Percentiles rank a stretch among this genome's conserved stretches.
Evolutionary conservation across 2,113 vertebrate species (phyloP).

Genomic region (Zeus faber): DNA sequence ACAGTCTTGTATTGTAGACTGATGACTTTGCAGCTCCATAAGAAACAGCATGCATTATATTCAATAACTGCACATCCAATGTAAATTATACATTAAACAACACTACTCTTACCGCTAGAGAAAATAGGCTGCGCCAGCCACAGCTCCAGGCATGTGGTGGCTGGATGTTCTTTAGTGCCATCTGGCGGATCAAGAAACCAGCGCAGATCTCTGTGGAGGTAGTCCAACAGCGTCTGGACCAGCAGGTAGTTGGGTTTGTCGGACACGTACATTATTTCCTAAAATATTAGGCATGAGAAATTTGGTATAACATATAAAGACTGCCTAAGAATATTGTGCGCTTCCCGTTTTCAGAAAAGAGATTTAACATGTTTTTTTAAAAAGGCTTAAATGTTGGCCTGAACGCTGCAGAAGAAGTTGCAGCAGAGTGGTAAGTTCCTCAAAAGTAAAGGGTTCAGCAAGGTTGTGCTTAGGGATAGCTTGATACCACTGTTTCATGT

Average conservation of each 20-base stretch:
- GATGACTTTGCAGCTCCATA: too few species aligned
- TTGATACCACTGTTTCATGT: too few species aligned
- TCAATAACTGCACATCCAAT: too few species aligned
- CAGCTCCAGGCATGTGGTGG: slow-evolving; percentile 80
- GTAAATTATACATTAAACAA: not conserved
- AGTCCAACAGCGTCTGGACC: slow-evolving; percentile 65
- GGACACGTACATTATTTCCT: slow-evolving; percentile 69
- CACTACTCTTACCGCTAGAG: slow-evolving; percentile 59
- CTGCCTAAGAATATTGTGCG: not conserved
- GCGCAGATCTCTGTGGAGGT: slow-evolving; percentile 70
- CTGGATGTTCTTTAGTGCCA: slow-evolving; percentile 74
- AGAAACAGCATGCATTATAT: too few species aligned
- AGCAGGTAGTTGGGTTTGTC: slow-evolving; percentile 57
- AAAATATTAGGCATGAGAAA: slow-evolving; percentile 3
- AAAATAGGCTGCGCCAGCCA: slow-evolving; percentile 72
- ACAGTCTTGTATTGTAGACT: too few species aligned
- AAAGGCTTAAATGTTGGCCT: too few species aligned
- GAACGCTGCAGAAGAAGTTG: too few species aligned
- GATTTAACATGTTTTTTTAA: too few species aligned
- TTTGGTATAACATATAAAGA: not conserved
- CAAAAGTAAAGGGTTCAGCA: too few species aligned
- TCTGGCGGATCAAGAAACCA: slow-evolving; percentile 74
- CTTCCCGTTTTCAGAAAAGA: too few species aligned
- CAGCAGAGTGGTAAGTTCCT: too few species aligned
- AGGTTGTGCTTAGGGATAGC: too few species aligned